Evolutionary conservation across 2,113 vertebrate species (phyloP), one percentile per base, ranked within the genome.

Genomic region (Cavia aperea): DNA sequence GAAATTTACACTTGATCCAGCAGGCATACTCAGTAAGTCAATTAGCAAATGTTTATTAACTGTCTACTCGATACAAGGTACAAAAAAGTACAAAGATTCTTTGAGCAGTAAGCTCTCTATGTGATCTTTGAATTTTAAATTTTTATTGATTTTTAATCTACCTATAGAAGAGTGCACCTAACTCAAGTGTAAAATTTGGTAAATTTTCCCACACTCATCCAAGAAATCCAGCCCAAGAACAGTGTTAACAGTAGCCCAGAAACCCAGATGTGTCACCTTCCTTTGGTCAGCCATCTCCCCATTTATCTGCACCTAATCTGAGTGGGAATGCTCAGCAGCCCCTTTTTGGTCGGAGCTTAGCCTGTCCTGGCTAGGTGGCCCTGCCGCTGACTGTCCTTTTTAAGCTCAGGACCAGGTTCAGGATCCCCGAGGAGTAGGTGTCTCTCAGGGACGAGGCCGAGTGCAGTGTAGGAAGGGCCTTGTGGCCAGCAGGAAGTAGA

Each of bases 1-100:
- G 93, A 81, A 46, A 62, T 70, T 73, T n/a, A 56, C 43, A 51
- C 78, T 81, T 29, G 77, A 73, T 89, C 21, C 23, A 31, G 62
- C 23, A n/a, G 91, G 68, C 73, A 51, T n/a, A 4, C 72, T 63
- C 63, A 58, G 49, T 49, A 49, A 88, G 81, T 72, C 95, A 92
- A 36, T 94, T 81, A 95, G 36, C 78, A 77, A 75, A 65, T 56
- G 62, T 54, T 83, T 73, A 68, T 63, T 78, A 68, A 83, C 51
- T 72, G 92, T 84, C 33, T 86, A 23, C 81, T 77, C 9, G 43
- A 73, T 39, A 54, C 60, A 63, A 43, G 60, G 77, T 39, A n/a
- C 72, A 90, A 5, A 94, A 75, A 83, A 46, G 29, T 78, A 54
- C 73, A 88, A 43, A 72, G 56, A 36, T 23, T 46, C n/a, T 49